phyloP scores from a whole-genome alignment of 1,140 invertebrate species.

The Argopecten irradians region DNA sequence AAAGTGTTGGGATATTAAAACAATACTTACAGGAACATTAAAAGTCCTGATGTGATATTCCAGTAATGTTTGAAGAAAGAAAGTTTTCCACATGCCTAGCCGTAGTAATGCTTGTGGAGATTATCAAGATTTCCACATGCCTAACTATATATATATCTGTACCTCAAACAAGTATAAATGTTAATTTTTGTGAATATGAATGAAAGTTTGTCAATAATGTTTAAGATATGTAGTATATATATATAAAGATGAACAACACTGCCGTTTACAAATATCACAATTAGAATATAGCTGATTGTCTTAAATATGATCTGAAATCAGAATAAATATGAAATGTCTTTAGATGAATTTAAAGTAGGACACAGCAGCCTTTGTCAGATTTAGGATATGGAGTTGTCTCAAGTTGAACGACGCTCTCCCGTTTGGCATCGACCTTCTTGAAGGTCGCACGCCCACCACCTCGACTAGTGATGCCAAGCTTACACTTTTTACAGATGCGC shows the following conservation, averaged over 20 bases:
- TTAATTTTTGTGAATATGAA: no score
- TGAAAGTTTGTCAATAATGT: constrained; percentile 7
- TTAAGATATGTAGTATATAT: not conserved
- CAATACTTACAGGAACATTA: not conserved
- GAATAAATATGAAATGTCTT: not conserved
- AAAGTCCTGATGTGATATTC: not conserved
- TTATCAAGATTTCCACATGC: not conserved
- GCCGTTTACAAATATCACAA: not conserved
- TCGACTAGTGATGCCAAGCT: constrained; percentile 33
- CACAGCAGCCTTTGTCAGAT: constrained; percentile 3
- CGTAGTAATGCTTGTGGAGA: no score
- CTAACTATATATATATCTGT: not conserved
- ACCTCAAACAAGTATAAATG: not conserved
- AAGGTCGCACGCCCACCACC: constrained; percentile 19
- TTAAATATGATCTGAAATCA: not conserved
- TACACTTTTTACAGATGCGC: constrained; percentile 59
- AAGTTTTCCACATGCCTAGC: not conserved
- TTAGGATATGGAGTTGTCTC: not conserved
- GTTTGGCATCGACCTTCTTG: not conserved
- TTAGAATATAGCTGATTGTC: not conserved
- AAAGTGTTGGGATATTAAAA: not conserved
- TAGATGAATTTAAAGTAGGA: not conserved
- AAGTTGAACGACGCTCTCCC: not conserved
- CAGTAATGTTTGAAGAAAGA: not conserved
- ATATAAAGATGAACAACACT: not conserved